Conservation (phyloP, 2,113 vertebrate genomes). For the rat (Rattus norvegicus) region GRCr8 NC_086019.1:43871501-43872000, state of each 20-base stretch:
- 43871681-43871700: neutral
- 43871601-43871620: neutral
- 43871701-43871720: neutral
- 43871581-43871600: slow-evolving; percentile 29
- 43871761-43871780: neutral
- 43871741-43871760: neutral
- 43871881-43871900: neutral
- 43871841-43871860: too few relatives aligned
- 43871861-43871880: neutral
- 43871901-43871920: neutral
- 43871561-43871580: slow-evolving; percentile 34
- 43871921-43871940: neutral
- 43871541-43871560: neutral
- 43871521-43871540: rapidly evolving
- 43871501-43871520: too few relatives aligned
- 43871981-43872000: slow-evolving; percentile 70
- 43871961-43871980: slow-evolving; percentile 7
- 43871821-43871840: neutral
- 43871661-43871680: neutral
- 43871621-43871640: neutral
- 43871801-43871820: neutral
- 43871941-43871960: neutral
- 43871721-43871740: rapidly evolving
- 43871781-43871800: neutral
- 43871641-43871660: neutral